A percentile compares a stretch with the other conserved stretches of the same genome.
Conservation (phyloP, 2,888 invertebrate genomes). For the Ornithoptera priamus region DNA sequence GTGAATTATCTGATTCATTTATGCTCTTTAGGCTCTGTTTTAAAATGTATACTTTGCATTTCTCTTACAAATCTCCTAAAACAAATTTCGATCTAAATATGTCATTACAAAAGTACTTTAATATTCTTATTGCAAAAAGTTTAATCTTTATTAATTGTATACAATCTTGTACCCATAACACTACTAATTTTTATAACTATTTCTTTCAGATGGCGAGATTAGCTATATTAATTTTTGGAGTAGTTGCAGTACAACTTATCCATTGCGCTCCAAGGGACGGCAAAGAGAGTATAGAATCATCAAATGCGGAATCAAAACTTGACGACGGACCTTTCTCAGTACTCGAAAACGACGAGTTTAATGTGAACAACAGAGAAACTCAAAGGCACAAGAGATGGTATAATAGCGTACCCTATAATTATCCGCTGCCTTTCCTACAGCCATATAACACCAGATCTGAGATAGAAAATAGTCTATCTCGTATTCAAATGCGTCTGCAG, state of each 20-base stretch:
- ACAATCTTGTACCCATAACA: neutral
- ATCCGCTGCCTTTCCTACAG: constrained; percentile 6
- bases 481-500: constrained; percentile 20
- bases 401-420: constrained; percentile 36
- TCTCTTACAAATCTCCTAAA: neutral
- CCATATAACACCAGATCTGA: constrained; percentile 26
- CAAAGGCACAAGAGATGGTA: constrained; percentile 46
- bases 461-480: constrained; percentile 12
- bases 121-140: too few species aligned
- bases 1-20: neutral
- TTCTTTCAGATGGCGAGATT: constrained; percentile 63
- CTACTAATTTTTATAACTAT: constrained; percentile 20
- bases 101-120: neutral
- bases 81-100: neutral
- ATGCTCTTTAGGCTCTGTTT: neutral
- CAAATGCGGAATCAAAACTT: constrained; percentile 36
- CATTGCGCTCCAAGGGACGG: constrained; percentile 52
- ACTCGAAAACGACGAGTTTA: constrained; percentile 36
- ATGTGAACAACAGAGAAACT: constrained; percentile 33
- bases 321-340: constrained; percentile 38
- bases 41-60: neutral
- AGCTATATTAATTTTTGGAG: constrained; percentile 41
- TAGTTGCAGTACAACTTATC: constrained; percentile 49
- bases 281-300: constrained; percentile 33
- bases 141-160: too few species aligned